Base-by-base conservation (phyloP, 2,113 vertebrate species). In the Otis tarda region DNA sequence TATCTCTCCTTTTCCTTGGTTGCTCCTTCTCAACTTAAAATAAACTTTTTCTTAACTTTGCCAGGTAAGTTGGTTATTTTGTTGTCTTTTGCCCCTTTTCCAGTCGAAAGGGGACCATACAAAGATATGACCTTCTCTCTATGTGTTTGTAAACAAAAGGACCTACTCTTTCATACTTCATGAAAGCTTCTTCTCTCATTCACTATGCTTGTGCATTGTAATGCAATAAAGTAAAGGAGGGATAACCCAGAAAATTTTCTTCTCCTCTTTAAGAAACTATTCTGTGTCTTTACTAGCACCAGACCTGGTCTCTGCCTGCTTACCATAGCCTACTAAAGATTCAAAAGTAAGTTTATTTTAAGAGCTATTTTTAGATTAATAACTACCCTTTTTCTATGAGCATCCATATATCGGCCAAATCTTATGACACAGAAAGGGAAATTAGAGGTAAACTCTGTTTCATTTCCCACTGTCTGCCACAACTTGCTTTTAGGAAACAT, bases 401-500 rank as follows among this genome's bases (percentile, higher is more conserved):
- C 8, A 20, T 63, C 52, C 23, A 8, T 31, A 52, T 23, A 39
- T 35, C 23, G 31, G 45, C 30, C 19, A 64, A 75, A 61, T 49
- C 53, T 83, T 41, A 53, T 73, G 30, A 4, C 20, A 52, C 0
- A 3, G 33, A 49, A 88, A 57, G 31, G 56, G 18, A 86, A 90
- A 71, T 64, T 39, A 83, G 53, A 69, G 9, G 35, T 56, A 77
- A 89, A 61, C 4, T 56, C 56, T 45, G 5, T 50, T 89, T 81
- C 30, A 28, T 53, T 81, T 81, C 50, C 33, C 24, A 20, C 35
- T 78, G 14, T 30, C 45, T 77, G 39, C 20, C 81, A 16, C 27
- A 61, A 49, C 8, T 57, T 53, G 3, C 4, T 61, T 65, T 43
- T 35, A 69, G 22, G 24, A 43, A 95, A 52, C 0, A 0, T 10